Conservation (phyloP, 2,888 invertebrate genomes). For the Adineta ricciae region DNA sequence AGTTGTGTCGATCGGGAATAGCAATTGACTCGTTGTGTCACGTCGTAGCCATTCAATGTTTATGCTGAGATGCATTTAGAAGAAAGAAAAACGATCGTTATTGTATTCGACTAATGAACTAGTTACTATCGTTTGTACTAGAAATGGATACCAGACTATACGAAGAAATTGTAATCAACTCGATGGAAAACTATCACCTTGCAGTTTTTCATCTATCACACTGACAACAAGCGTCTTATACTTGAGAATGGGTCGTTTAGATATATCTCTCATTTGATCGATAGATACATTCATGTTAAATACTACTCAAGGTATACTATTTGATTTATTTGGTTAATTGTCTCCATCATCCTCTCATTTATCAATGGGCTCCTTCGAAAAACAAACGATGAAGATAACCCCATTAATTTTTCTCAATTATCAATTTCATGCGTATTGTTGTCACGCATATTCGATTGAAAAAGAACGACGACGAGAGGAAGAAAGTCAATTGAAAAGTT, state of each 20-base stretch:
- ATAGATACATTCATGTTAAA: background rate
- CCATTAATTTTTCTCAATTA: constrained; percentile 12
- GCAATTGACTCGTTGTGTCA: background rate
- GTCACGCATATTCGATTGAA: background rate
- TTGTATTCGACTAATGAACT: background rate
- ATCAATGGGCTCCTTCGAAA: background rate
- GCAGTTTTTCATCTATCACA: background rate
- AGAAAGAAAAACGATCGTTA: background rate
- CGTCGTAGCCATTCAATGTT: background rate
- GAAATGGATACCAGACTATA: background rate
- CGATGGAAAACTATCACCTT: background rate
- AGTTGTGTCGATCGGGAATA: background rate
- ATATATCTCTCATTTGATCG: background rate
- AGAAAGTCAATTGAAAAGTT: constrained; percentile 12
- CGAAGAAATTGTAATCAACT: background rate
- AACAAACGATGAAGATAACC: constrained; percentile 15
- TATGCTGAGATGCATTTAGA: background rate
- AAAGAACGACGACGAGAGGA: background rate
- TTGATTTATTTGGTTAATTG: background rate
- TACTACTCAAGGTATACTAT: constrained; percentile 5
- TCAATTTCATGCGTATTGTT: background rate
- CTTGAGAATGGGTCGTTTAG: background rate
- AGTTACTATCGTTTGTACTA: background rate
- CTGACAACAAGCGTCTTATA: background rate
- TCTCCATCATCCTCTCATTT: background rate